Base-by-base conservation (phyloP, 2,888 invertebrate genomes). In the Lasius platythorax region DNA sequence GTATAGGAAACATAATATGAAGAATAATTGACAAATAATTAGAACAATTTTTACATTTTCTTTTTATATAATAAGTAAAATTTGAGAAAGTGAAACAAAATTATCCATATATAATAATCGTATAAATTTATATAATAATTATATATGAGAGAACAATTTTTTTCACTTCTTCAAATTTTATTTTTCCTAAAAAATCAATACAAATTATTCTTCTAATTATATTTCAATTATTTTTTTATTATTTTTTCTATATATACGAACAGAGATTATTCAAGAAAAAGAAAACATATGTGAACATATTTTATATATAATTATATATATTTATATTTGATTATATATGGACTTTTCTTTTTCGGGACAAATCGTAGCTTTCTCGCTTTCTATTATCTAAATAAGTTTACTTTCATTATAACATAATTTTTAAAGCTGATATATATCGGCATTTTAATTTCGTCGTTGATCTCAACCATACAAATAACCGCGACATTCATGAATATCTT, bases 401-500 rank as follows among this genome's bases (percentile, higher is more conserved):
- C 30, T 40, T 12, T 15, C 5, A 23, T 40, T 37, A 23, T 37
- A 43, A 40, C 6, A 30, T 40, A 23, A 23, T 23, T 23, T 23
- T 76, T 5, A 56, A 56, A 46, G 8, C 4, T 50, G 8, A 30
- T 18, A 11, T 30, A 23, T 23, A 23, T 23, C 1, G 12, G 28
- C 28, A 33, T 43, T 5, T 23, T 23, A 43, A 11, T 78, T 56
- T 78, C 0, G 4, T 18, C 3, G 1, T 58, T 33, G 64, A 56
- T 79, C 8, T 61, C 1, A 50, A 40, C 0, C 18, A 37, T 66
- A 58, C 46, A 12, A 40, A 68, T 30, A 37, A 8, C 40, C 18
- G 2, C 66, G 37, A 50, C 30, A 61, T n/a, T 8, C 33, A 64
- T 43, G 61, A 74, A 72, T 50, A 81, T 74, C 28, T 43, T 75